Evolutionary conservation across 2,113 vertebrate species (phyloP).

Genomic region (Pteronura brasiliensis): DNA sequence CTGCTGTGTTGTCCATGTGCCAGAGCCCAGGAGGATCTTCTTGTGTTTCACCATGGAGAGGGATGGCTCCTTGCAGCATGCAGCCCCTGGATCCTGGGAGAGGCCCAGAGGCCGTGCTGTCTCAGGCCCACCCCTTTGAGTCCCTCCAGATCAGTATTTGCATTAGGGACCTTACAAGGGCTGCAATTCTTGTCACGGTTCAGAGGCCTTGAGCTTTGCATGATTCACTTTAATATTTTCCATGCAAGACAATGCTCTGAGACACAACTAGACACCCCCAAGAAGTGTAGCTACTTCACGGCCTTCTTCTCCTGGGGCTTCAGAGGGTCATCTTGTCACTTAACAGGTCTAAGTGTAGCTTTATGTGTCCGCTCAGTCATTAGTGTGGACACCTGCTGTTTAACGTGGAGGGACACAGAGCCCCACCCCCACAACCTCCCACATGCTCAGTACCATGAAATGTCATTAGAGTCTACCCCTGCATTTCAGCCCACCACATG

Average conservation of each 20-base stretch:
- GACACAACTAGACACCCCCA: too few relatives aligned
- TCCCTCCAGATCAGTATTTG: neutral
- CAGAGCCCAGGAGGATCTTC: neutral
- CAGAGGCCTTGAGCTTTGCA: neutral
- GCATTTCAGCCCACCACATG: neutral
- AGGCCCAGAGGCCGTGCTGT: neutral
- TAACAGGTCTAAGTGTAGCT: neutral
- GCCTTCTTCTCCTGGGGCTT: neutral
- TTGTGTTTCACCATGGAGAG: neutral
- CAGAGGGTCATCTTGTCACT: neutral
- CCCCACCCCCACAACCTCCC: fast-evolving
- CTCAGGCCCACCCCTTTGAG: neutral
- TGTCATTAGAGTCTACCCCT: neutral
- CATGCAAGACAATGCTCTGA: neutral
- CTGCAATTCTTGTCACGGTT: neutral
- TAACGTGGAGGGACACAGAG: neutral
- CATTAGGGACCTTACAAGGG: neutral
- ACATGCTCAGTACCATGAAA: neutral
- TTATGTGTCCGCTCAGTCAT: neutral
- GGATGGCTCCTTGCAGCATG: neutral
- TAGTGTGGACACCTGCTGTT: neutral
- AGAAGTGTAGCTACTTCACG: neutral
- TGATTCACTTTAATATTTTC: neutral
- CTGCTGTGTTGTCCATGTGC: neutral
- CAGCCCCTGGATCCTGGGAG: neutral